phyloP scores from a whole-genome alignment of 2,888 invertebrate species.

The Erebia aethiops region DNA sequence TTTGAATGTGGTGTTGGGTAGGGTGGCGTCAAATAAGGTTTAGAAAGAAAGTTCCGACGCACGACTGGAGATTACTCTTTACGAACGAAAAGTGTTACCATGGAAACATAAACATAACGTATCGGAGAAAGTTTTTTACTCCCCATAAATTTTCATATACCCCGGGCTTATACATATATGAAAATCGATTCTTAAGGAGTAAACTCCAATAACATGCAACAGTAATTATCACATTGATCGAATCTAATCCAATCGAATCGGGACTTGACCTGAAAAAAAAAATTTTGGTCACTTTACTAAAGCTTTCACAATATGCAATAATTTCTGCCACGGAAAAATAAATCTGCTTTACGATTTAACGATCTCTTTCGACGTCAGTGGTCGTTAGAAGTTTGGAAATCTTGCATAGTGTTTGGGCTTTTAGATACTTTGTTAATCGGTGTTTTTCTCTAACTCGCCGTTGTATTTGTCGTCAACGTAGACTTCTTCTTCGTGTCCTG shows the following conservation, averaged over 20 bases:
- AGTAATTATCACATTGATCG: too few relatives aligned
- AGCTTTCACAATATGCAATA: constrained; percentile 33
- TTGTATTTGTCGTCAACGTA: background rate
- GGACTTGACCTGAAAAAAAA: background rate
- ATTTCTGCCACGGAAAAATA: constrained; percentile 38
- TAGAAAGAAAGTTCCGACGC: too few relatives aligned
- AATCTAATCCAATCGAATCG: too few relatives aligned
- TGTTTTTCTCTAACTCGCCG: background rate
- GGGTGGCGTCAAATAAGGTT: background rate
- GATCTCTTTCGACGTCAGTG: constrained; percentile 31
- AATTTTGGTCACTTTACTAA: background rate
- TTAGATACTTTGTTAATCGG: constrained; percentile 14
- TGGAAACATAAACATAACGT: too few relatives aligned
- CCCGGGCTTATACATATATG: too few relatives aligned
- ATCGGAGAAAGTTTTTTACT: too few relatives aligned
- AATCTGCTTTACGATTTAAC: constrained; percentile 36
- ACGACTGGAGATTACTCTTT: too few relatives aligned
- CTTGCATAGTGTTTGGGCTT: constrained; percentile 29
- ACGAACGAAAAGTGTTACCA: too few relatives aligned
- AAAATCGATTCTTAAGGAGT: too few relatives aligned
- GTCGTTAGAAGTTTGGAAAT: constrained; percentile 32
- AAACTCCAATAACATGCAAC: too few relatives aligned
- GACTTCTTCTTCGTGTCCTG: too few relatives aligned
- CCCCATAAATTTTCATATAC: too few relatives aligned
- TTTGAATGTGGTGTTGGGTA: background rate